phyloP scores from a whole-genome alignment of 2,888 invertebrate genomes.

The Hymenopus coronatus region DNA sequence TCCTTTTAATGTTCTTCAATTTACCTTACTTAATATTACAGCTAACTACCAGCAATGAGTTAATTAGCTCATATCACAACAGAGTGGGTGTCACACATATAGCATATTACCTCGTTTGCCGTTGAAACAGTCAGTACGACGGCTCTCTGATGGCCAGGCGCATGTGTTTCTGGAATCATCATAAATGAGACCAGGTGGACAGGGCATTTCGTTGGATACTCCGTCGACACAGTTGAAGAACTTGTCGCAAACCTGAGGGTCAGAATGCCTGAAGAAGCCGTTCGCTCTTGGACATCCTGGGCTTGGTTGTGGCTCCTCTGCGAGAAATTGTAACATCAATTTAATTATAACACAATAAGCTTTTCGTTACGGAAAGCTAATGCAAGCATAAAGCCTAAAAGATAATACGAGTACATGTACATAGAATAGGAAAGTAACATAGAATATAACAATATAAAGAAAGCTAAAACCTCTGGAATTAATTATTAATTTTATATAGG shows the following conservation, averaged over 20 bases:
- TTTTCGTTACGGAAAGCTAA: background rate
- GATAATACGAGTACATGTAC: too few species aligned
- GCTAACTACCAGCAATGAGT: too few species aligned
- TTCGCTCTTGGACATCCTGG: slow-evolving; percentile 75
- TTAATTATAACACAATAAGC: background rate
- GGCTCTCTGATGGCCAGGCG: slow-evolving; percentile 67
- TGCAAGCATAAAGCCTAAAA: too few species aligned
- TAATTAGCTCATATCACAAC: too few species aligned
- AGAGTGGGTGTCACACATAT: too few species aligned
- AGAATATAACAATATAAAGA: too few species aligned
- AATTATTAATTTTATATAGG: too few species aligned
- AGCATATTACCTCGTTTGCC: slow-evolving; percentile 48
- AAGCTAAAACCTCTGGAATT: too few species aligned
- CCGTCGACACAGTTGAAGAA: slow-evolving; percentile 79
- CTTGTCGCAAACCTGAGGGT: slow-evolving; percentile 70
- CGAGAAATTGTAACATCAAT: slow-evolving; percentile 35
- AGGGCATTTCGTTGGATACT: slow-evolving; percentile 61
- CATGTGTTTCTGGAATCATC: slow-evolving; percentile 71
- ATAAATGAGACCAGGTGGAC: slow-evolving; percentile 73
- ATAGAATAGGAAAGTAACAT: too few species aligned
- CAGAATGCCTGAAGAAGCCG: slow-evolving; percentile 73
- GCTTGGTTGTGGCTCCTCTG: slow-evolving; percentile 71
- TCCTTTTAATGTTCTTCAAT: too few species aligned
- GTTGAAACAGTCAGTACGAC: slow-evolving; percentile 53
- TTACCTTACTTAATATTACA: too few species aligned